Conservation (phyloP, 1,140 invertebrate genomes). For the Macrobrachium nipponense region DNA sequence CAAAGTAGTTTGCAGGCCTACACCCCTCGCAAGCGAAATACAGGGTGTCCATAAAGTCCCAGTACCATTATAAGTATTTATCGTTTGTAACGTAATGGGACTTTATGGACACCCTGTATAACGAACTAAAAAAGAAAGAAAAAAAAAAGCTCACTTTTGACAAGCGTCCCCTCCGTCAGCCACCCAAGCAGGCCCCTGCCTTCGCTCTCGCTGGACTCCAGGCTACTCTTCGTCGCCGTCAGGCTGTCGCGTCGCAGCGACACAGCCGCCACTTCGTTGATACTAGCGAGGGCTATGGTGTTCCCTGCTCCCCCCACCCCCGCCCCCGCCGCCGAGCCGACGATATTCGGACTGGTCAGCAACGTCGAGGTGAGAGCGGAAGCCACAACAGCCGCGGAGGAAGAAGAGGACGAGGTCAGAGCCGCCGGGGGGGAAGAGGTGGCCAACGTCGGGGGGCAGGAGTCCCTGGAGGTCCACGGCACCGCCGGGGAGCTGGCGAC, state of each 20-base stretch:
- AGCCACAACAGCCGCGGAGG: neutral
- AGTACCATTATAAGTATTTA: no score
- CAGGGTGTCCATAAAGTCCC: no score
- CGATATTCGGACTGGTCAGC: no score
- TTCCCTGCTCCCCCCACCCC: no score
- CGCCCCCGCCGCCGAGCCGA: no score
- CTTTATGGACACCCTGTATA: no score
- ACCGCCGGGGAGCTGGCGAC: neutral
- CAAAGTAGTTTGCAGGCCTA: no score
- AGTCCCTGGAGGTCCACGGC: slow-evolving; percentile 22
- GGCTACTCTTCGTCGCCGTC: neutral
- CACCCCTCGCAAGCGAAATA: no score
- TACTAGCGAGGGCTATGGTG: no score
- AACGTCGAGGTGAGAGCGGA: neutral
- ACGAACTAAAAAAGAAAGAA: no score
- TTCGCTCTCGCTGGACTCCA: neutral
- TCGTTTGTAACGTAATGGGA: no score
- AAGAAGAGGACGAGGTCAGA: neutral
- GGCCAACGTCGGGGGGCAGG: neutral
- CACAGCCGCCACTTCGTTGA: no score
- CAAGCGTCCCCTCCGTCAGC: slow-evolving; percentile 32
- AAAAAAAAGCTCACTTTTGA: slow-evolving; percentile 35
- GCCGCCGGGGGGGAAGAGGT: slow-evolving; percentile 2
- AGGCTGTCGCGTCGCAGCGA: neutral
- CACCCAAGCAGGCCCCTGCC: slow-evolving; percentile 9